Base-by-base conservation (phyloP, 2,888 invertebrate genomes). In the Ommatoiulus sabulosus region DNA sequence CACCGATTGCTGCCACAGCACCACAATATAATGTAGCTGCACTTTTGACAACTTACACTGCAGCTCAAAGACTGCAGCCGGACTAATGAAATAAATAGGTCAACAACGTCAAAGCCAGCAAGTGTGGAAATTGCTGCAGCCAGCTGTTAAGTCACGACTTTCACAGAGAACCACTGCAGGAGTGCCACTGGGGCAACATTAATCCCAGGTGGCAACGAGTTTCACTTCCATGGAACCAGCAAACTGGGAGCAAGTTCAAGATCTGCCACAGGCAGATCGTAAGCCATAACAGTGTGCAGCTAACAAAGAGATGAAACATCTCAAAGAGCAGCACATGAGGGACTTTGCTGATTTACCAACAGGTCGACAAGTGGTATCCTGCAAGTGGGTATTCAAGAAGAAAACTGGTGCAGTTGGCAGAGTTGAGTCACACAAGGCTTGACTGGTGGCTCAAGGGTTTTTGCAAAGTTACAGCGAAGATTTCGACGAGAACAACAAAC, bases 391-490 rank as follows among this genome's bases (percentile, higher is more conserved):
- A 10, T 52, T 52, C 15, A 52, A 52, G 52, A 15, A 8, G 2
- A 52, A 52, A 15, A 52, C 52, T 10, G 52, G 52, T 3, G 8
- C 52, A 15, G 10, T 3, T 10, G 52, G 52, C 8, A 10, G 52
- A 52, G 10, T 52, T 2, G 52, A 52, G 8, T 72, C 24, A 3
- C 84, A 84, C 15, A 84, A 84, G 44, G 84, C 84, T 17, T 2
- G 35, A 12, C 44, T 84, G 3, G 5, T 15, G 84, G 84, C 5
- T 44, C 10, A n/a, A 15, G 84, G 84, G 5, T 84, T 84, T 84
- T 84, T 10, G 20, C 84, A 84, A 10, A 5, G 84, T 7, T 84
- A 24, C 84, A 35, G 84, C 84, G 84, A 84, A 84, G 84, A 84
- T 10, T 84, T 7, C 84, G 84, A 84, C 12, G 84, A 84, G 17